A percentile compares a stretch with the other conserved stretches of the same genome.
phyloP scores from a whole-genome alignment of 2,797 vertebrate genomes.

The Sandelia bainsii region DNA sequence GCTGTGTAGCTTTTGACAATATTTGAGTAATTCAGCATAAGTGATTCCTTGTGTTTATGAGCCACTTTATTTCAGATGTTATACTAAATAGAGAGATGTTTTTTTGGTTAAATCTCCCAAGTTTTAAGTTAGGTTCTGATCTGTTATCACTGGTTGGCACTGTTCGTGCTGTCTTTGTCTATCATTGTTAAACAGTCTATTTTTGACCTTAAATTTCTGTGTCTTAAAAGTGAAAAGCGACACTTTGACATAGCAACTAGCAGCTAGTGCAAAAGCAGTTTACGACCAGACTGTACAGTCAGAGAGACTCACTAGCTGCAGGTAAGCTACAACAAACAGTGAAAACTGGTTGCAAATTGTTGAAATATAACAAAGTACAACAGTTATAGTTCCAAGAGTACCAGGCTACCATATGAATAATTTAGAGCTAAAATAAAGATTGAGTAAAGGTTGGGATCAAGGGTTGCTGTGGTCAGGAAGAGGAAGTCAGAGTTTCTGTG shows the following conservation, averaged over 20 bases:
- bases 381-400: neutral
- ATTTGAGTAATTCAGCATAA: no score
- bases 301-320: slow-evolving; percentile 7
- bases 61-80: no score
- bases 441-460: slow-evolving; percentile 14
- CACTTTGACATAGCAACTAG: neutral
- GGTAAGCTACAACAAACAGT: slow-evolving; percentile 15
- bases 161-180: neutral
- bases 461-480: slow-evolving; percentile 11
- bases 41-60: no score
- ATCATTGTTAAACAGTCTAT: neutral
- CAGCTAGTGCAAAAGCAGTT: slow-evolving; percentile 17
- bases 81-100: no score
- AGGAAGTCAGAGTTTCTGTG: neutral
- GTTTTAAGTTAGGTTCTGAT: neutral
- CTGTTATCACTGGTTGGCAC: neutral
- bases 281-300: neutral
- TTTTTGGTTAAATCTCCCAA: neutral
- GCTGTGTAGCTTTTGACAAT: no score
- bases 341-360: neutral
- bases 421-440: slow-evolving; percentile 12
- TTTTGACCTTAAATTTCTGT: slow-evolving; percentile 4
- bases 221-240: slow-evolving; percentile 11
- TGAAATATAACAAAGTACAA: slow-evolving; percentile 9
- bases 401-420: slow-evolving; percentile 2